Base-by-base conservation (phyloP, 2,888 invertebrate genomes). In the Aphodius sticticus region DNA sequence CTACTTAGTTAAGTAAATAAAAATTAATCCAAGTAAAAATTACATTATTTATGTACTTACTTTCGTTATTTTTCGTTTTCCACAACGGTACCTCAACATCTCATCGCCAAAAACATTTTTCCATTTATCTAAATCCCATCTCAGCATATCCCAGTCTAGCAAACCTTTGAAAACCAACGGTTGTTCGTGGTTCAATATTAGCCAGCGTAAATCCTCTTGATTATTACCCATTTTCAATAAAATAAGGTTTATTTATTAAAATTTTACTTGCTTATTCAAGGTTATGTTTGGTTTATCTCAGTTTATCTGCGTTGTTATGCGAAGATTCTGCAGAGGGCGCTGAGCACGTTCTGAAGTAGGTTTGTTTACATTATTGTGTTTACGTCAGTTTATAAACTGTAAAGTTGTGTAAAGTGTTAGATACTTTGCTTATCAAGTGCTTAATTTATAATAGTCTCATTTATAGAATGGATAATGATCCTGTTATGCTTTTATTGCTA, bases 41-140 rank as follows among this genome's bases (percentile, higher is more conserved):
- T 15, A 37, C 12, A 37, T 70, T 36, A 36, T 9, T 69, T 14
- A 16, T n/a, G 71, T 12, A 35, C 79, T 37, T 87, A 90, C 90
- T 82, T 83, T 81, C 75, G 90, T 89, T 81, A 82, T 84, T 75
- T 83, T 81, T 83, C 89, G 89, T 83, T 85, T 83, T 77, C 92
- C 91, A 81, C 87, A 85, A 82, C 94, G 90, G 88, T 94, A 94
- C 69, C 92, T 91, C 85, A 94, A 88, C 84, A 90, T 86, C 83
- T 89, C 90, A 79, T 92, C 88, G 71, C 91, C 91, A 83, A 95
- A 91, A 81, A 91, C 88, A 78, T 90, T 85, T 76, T 89, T 88
- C 92, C 95, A 93, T 82, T 93, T 92, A 71, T 92, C 88, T 37
- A 93, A 85, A 84, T 87, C 88, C 94, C 94, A 95, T 53, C 91